Base-by-base conservation (phyloP, 1,140 invertebrate species). In the Thaumatotibia leucotreta region DNA sequence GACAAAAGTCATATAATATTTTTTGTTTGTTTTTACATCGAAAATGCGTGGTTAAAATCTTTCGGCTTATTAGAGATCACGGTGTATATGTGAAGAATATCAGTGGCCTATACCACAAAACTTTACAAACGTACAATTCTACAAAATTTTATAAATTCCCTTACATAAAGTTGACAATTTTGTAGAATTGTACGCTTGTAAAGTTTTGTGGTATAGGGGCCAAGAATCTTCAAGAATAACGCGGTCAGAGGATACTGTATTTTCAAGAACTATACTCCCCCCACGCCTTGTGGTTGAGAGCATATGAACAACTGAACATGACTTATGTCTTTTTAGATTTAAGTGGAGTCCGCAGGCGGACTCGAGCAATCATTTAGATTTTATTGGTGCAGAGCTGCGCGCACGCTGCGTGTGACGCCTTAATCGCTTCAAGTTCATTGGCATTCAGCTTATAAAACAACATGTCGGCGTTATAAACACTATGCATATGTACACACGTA, bases 371-470 rank as follows among this genome's bases (percentile, higher is more conserved):
- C 52, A 58, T 58, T 58, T 58, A 29, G 24, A 58, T 31, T 31
- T 58, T 58, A 58, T 58, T 58, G 52, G 52, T 58, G 52, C 52
- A 58, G 52, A 11, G 52, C 52, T 11, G 52, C 52, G 52, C 52
- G 20, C 52, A 29, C 52, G 52, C 52, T 24, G 23, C 52, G 24
- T 27, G 52, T 58, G 52, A 58, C 24, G 52, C 52, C 27, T 52
- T 58, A 58, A 58, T 27, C 24, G 27, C 52, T 4, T 27, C 52
- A 58, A 58, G 52, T 58, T 58, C 52, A 58, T 58, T 58, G 52
- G 24, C 52, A 58, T 58, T 58, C 52, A 29, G 14, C 23, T 24
- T 27, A 27, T 58, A 58, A 58, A 58, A 31, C 24, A 58, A 58
- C 23, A 58, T 58, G 24, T 27, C 20, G 23, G 50, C 50, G 24